Percentiles rank a stretch among this genome's conserved stretches.
Evolutionary conservation across 2,888 invertebrate species (phyloP).

Genomic region (Chaetoderma sp.): DNA sequence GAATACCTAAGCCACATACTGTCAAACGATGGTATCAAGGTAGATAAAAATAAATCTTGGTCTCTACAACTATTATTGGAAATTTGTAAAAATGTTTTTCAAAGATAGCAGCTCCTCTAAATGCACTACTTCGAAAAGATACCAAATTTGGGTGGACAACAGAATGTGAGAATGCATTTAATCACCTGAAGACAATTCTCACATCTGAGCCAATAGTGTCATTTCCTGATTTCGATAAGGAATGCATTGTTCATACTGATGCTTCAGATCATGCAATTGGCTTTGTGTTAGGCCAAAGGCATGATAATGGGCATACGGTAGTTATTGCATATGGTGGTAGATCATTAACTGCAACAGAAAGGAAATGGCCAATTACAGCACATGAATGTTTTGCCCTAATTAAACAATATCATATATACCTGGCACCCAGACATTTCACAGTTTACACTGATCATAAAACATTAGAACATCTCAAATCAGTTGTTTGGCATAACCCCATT

Average conservation of each 20-base stretch:
- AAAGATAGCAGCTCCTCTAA: too few species aligned
- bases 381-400: constrained; percentile 18
- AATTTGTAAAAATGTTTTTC: too few species aligned
- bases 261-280: constrained; percentile 22
- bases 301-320: constrained; percentile 1
- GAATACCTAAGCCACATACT: not conserved
- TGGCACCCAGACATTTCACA: constrained; percentile 5
- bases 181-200: constrained; percentile 39
- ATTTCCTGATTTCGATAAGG: constrained; percentile 12
- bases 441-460: constrained; percentile 15
- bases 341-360: constrained; percentile 3
- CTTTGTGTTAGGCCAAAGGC: constrained; percentile 19
- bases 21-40: not conserved
- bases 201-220: constrained; percentile 12
- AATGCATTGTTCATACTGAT: constrained; percentile 20
- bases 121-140: too few species aligned
- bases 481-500: not conserved
- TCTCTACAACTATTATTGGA: constrained; percentile 55
- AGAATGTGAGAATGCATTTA: constrained; percentile 46
- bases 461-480: not conserved
- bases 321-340: constrained; percentile 21
- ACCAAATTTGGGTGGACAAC: constrained; percentile 42
- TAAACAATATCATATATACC: constrained; percentile 16
- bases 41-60: not conserved
- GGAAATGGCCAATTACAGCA: constrained; percentile 13